Evolutionary conservation across 2,797 vertebrate genomes (phyloP).

Genomic region (Ctenochaetus hawaiiensis): DNA sequence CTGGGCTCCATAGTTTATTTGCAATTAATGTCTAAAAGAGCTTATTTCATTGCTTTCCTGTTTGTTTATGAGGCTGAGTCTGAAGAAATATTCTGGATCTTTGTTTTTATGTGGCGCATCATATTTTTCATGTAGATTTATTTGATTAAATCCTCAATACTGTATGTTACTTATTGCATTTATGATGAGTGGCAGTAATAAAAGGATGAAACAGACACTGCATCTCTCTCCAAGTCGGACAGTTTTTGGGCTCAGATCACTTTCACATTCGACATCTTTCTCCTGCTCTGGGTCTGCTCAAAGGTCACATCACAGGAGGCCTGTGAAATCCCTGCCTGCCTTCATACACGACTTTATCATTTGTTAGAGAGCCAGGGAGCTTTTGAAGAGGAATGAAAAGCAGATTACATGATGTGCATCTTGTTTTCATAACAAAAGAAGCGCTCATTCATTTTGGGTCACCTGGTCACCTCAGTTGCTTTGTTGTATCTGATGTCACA

Average conservation of each 20-base stretch:
- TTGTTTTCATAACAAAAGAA: constrained; percentile 29
- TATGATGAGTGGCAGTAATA: constrained; percentile 3
- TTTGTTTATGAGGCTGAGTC: not conserved
- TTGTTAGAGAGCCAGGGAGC: not conserved
- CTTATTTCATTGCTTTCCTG: too few relatives aligned
- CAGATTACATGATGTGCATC: constrained; percentile 6
- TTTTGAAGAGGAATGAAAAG: constrained; percentile 1
- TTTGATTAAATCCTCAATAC: not conserved
- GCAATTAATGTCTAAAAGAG: too few relatives aligned
- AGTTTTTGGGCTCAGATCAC: constrained; percentile 43
- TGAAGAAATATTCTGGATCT: not conserved
- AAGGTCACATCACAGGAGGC: constrained; percentile 8
- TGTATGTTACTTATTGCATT: not conserved
- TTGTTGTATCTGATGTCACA: constrained; percentile 14
- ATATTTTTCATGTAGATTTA: not conserved
- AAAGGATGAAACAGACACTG: constrained; percentile 39
- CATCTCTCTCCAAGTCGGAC: constrained; percentile 17
- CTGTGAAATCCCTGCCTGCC: constrained; percentile 22
- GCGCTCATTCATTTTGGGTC: constrained; percentile 16
- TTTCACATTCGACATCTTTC: constrained; percentile 46
- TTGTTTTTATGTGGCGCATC: not conserved
- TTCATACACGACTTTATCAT: not conserved
- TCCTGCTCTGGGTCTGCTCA: constrained; percentile 7
- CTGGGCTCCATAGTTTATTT: too few relatives aligned
- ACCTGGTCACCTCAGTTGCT: constrained; percentile 25